Conservation (phyloP, 2,113 vertebrate species). For the Saguinus midas region DNA sequence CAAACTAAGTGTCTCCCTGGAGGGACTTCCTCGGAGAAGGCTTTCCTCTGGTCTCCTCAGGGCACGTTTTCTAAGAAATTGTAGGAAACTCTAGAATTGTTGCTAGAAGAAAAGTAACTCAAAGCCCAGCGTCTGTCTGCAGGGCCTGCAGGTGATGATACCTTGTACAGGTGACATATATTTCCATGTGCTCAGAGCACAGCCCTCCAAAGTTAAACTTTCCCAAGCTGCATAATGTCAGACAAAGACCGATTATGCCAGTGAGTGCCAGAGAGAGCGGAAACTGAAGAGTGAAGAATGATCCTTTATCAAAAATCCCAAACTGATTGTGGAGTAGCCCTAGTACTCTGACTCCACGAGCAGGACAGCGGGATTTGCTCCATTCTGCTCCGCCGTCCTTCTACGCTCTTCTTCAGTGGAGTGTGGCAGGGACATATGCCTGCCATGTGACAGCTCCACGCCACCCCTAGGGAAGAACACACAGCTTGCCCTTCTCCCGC, state of each 20-base stretch:
- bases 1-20: background rate
- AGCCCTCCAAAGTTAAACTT: rapidly evolving
- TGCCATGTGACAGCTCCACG: rapidly evolving
- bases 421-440: background rate
- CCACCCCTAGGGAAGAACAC: too few species aligned
- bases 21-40: background rate
- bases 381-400: rapidly evolving
- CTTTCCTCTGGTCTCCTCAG: background rate
- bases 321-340: background rate
- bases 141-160: background rate
- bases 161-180: rapidly evolving
- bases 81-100: background rate
- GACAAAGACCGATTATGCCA: background rate
- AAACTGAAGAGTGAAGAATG: background rate
- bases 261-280: background rate
- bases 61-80: background rate
- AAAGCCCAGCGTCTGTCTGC: background rate
- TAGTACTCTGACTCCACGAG: background rate
- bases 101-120: background rate
- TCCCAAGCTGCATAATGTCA: background rate
- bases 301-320: background rate
- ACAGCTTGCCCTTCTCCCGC: rapidly evolving
- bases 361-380: background rate
- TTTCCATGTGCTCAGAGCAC: background rate
- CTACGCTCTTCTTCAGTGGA: background rate